phyloP scores from a whole-genome alignment of 2,888 invertebrate genomes.

The Diarsia dahlii region DNA sequence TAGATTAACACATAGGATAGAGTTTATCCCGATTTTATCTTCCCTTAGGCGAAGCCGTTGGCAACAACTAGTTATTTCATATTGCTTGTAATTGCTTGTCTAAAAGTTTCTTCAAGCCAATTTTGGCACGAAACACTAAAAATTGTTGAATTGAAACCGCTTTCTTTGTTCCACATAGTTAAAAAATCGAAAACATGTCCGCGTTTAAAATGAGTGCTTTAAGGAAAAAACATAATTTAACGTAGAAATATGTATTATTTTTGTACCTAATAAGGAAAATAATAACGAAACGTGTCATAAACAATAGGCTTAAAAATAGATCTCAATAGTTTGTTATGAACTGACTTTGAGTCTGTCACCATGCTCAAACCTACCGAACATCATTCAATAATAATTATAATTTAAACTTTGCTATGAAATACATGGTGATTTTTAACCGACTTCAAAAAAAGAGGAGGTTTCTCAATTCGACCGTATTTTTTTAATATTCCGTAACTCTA shows the following conservation, averaged over 20 bases:
- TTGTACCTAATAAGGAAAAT: not conserved
- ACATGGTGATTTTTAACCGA: too few relatives aligned
- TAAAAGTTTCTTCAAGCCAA: not conserved
- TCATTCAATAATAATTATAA: too few relatives aligned
- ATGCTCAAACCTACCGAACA: not conserved
- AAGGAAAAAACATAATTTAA: not conserved
- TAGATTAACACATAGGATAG: too few relatives aligned
- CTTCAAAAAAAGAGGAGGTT: too few relatives aligned
- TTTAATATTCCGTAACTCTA: too few relatives aligned
- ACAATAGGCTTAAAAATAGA: not conserved
- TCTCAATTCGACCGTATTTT: too few relatives aligned
- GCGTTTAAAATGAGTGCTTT: not conserved
- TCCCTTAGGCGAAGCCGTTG: too few relatives aligned
- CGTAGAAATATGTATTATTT: not conserved
- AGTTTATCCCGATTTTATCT: too few relatives aligned
- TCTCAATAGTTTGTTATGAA: not conserved
- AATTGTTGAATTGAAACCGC: not conserved
- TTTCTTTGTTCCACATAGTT: not conserved
- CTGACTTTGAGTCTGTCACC: not conserved
- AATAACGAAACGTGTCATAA: not conserved
- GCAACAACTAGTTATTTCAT: too few relatives aligned
- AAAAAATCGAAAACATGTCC: not conserved
- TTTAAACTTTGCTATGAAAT: too few relatives aligned
- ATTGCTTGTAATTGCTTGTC: too few relatives aligned
- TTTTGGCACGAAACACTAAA: not conserved